Base-by-base conservation (phyloP, 2,888 invertebrate species). In the Macaria notata region DNA sequence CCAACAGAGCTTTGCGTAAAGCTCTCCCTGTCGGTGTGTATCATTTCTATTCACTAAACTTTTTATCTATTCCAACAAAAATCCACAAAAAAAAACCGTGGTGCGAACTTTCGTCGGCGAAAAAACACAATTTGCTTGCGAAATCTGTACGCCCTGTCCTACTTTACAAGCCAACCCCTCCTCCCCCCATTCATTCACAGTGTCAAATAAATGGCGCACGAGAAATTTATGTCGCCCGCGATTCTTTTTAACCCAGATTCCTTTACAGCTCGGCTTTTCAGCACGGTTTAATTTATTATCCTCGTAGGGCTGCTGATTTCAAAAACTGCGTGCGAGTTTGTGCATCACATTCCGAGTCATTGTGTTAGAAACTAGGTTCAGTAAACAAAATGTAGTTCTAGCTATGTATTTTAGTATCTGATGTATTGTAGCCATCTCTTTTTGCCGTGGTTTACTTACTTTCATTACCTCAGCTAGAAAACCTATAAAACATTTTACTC, bases 151-250 rank as follows among this genome's bases (percentile, higher is more conserved):
- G 48, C 39, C 45, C 38, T 59, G 61, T 50, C 54, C 70, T 67
- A 70, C 70, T 71, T 75, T 66, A 67, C 54, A 64, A 64, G 54
- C 56, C 68, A 61, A 70, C 71, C 64, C 63, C 63, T 71, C 71
- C 69, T 51, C 70, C 72, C 70, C 77, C 70, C 75, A 71, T 73
- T 74, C 75, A 73, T 77, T 83, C 76, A 81, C 59, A 39, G 52
- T 61, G 79, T 77, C 78, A 83, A 88, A 86, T 85, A 88, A 89
- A 89, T 86, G 86, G 84, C 70, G 78, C 82, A 74, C 76, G 83
- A 80, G 83, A 79, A 87, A 88, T 88, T 84, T 83, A 88, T 86
- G 79, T 72, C 69, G 72, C 74, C 76, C 72, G 74, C 73, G 72
- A 73, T 80, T 75, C 75, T 68, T 69, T 72, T 64, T 73, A 74